These are phyloP conservation scores for Dromius quadrimaculatus DNA, from an alignment of 2,888 invertebrate species.

Conservation along the genomic window DNA sequence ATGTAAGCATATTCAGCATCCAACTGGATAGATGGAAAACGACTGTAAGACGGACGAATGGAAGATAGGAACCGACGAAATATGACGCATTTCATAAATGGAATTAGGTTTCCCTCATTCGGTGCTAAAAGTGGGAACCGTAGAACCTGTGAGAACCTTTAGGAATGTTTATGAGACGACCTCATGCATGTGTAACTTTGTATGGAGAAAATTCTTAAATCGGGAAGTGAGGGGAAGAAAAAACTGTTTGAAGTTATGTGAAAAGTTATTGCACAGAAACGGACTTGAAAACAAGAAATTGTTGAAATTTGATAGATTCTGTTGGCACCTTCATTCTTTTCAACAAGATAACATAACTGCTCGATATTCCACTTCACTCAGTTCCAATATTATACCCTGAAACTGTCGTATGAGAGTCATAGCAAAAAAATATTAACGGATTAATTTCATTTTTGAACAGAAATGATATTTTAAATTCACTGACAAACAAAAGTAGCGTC, in stretches of 20 bases:
- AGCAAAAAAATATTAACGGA: too few relatives aligned
- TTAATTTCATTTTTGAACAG: too few relatives aligned
- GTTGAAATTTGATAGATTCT: too few relatives aligned
- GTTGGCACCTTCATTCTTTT: too few relatives aligned
- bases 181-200: conserved; percentile 33
- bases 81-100: conserved; percentile 53
- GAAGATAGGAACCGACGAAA: conserved; percentile 1
- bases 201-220: neutral
- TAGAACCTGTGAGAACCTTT: too few relatives aligned
- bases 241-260: neutral
- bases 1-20: neutral
- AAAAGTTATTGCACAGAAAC: neutral
- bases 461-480: too few relatives aligned
- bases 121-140: conserved; percentile 29
- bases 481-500: too few relatives aligned
- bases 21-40: conserved; percentile 11
- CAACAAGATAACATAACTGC: too few relatives aligned
- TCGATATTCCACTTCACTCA: too few relatives aligned
- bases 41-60: conserved; percentile 10
- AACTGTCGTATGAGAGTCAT: too few relatives aligned
- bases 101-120: conserved; percentile 51
- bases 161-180: too few relatives aligned
- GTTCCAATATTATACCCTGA: too few relatives aligned
- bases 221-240: neutral
- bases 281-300: neutral